Evolutionary conservation across 2,113 vertebrate species (phyloP), one percentile per base, ranked within the genome.

Genomic region (Xenopus borealis): DNA sequence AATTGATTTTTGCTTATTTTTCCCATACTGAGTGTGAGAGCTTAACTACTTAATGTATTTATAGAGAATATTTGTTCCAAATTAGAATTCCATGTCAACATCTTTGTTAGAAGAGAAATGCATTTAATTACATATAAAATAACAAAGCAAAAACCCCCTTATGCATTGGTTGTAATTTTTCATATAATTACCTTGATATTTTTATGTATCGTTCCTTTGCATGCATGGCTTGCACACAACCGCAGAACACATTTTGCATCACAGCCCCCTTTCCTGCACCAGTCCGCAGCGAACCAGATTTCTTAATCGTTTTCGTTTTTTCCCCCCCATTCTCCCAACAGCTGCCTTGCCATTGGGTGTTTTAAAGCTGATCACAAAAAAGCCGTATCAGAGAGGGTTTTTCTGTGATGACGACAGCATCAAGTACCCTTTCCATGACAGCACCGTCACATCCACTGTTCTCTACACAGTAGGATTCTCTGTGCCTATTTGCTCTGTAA

Each of bases 321-420:
- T 82, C 89, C 81, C 77, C 87, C 86, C 89, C 81, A 89, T 89
- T 95, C 89, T 90, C 79, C 90, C 90, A 89, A 94, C 95, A 99
- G 97, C 94, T 88, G 93, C 91, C 84, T 88, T 99, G 87, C 97
- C 97, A 75, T 87, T 98, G 89, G 93, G 93, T 81, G 93, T 94
- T 91, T 93, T 96, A 95, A 98, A 98, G 93, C 92, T 98, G 92
- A 94, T 89, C 93, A 95, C 96, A 91, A 88, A 98, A 89, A 91
- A 92, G 81, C 96, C 96, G 72, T 98, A 94, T 94, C 92, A 97
- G 86, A 95, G 95, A 85, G 97, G 97, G 92, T 95, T 99, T 98
- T 98, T 96, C 94, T 99, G 97, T 98, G 92, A 88, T 83, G 97
- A 99, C 87, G 95, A 93, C 85, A 97, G 89, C 95, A 96, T 99